Evolutionary conservation across 2,113 vertebrate species (phyloP), one percentile per base, ranked within the genome.

Genomic region (Lethenteron camtschaticum): DNA sequence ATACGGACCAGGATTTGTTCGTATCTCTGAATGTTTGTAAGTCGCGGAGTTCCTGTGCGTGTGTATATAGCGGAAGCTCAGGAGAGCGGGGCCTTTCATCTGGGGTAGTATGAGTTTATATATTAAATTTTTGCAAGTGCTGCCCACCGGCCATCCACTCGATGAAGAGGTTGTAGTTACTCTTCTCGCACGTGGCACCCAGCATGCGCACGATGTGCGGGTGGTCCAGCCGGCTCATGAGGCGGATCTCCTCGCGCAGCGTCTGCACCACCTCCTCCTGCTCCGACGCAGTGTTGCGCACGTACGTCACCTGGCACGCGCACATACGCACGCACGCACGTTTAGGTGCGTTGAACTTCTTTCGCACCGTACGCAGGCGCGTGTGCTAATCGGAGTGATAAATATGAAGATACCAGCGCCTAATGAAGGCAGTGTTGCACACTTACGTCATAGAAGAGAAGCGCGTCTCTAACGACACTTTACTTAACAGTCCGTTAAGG

Each of bases 271-370:
- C 63, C 63, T 66, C 63, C 24, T 66, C 63, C 63, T 66, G 63
- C 10, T 66, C 63, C 10, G 63, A n/a, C n/a, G n/a, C 24, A 2
- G 63, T 66, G 63, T 20, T 66, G n/a, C 63, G 63, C 63, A 66
- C 63, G 24, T 16, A 66, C 78, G 77, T 76, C 24, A 72, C 68
- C 57, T 73, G 63, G n/a, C 24, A 77, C 3, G 41, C 41, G 41
- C 6, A 7, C 41, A 7, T 41, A 41, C 41, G 41, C 6, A 41
- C 41, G 41, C 5, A 41, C 24, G 24, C 24, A 24, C 24, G 24
- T 4, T 24, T 24, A 41, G 41, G 41, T 41, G 41, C 41, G 6
- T 41, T 41, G 41, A 41, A 41, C 41, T 41, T 41, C 1, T 1
- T 41, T 41, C 6, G 41, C 41, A 7, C 41, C 41, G 41, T 41